Conservation (phyloP, 1,140 invertebrate genomes). For the Arion vulgaris region DNA sequence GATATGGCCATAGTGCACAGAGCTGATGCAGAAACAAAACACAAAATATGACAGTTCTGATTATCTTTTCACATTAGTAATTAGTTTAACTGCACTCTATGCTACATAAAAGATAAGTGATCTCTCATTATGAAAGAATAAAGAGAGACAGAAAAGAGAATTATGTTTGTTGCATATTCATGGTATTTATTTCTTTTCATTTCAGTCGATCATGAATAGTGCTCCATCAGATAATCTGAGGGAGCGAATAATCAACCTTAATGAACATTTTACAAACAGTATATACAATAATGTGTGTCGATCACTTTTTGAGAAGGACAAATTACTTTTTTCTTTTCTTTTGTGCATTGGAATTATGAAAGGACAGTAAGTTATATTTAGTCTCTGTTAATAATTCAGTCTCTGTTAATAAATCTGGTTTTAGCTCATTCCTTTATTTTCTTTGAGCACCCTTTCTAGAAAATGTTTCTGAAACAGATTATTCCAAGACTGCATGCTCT, state of each 20-base stretch:
- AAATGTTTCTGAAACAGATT: too few relatives aligned
- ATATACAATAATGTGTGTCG: constrained; percentile 73
- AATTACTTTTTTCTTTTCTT: constrained; percentile 72
- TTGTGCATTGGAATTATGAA: constrained; percentile 72
- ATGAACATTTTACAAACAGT: constrained; percentile 72
- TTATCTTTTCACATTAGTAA: too few relatives aligned
- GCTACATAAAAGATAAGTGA: too few relatives aligned
- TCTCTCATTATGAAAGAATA: too few relatives aligned
- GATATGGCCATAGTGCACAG: too few relatives aligned
- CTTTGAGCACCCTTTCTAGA: too few relatives aligned
- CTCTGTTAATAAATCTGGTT: too few relatives aligned
- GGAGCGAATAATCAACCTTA: constrained; percentile 71
- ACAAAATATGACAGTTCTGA: too few relatives aligned
- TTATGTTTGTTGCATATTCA: not conserved
- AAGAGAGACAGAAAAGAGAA: not conserved
- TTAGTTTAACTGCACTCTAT: too few relatives aligned
- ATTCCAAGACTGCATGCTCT: too few relatives aligned
- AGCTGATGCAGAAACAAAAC: too few relatives aligned
- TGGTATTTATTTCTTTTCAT: not conserved
- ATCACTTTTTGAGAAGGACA: constrained; percentile 74
- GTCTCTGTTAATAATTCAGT: not conserved
- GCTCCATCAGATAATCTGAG: constrained; percentile 65
- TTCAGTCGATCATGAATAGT: constrained; percentile 72
- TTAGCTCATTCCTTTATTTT: not conserved
- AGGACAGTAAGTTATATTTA: constrained; percentile 73